Conservation (phyloP, 2,888 invertebrate species). For the Cephalotes varians region DNA sequence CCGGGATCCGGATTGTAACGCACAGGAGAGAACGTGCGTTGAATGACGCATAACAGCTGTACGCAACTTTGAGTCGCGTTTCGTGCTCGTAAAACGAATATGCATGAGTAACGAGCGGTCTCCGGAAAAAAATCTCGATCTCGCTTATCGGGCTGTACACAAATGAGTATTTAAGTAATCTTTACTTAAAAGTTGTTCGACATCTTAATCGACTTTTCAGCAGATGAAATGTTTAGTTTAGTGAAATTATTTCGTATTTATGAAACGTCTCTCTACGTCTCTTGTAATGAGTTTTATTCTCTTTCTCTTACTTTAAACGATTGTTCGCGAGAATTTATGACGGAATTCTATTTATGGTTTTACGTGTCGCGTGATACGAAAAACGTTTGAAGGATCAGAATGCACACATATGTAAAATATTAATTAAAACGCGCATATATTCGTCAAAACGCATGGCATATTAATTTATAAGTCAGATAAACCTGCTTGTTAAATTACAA, state of each 20-base stretch:
- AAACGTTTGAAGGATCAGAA: neutral
- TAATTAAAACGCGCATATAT: neutral
- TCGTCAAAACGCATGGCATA: neutral
- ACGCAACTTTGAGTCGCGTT: constrained; percentile 57
- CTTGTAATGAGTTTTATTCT: neutral
- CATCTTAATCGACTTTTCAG: neutral
- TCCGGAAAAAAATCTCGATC: neutral
- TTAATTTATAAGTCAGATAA: neutral
- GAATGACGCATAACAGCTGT: constrained; percentile 81
- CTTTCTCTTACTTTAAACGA: neutral
- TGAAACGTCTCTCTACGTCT: neutral
- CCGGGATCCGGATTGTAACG: constrained; percentile 3
- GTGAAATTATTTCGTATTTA: neutral
- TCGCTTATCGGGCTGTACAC: neutral
- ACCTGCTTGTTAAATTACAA: neutral
- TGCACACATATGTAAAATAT: neutral
- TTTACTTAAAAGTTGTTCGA: neutral
- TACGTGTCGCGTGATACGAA: neutral
- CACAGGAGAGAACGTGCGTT: constrained; percentile 62
- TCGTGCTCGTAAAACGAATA: constrained; percentile 19
- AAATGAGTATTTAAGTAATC: neutral
- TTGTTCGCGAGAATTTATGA: neutral
- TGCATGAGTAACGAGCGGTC: neutral
- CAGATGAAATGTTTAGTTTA: neutral
- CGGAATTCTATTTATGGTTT: neutral